Percentiles rank a stretch among this genome's conserved stretches.
Conservation (phyloP, 2,113 vertebrate species). For the Empidonax alnorum region DNA sequence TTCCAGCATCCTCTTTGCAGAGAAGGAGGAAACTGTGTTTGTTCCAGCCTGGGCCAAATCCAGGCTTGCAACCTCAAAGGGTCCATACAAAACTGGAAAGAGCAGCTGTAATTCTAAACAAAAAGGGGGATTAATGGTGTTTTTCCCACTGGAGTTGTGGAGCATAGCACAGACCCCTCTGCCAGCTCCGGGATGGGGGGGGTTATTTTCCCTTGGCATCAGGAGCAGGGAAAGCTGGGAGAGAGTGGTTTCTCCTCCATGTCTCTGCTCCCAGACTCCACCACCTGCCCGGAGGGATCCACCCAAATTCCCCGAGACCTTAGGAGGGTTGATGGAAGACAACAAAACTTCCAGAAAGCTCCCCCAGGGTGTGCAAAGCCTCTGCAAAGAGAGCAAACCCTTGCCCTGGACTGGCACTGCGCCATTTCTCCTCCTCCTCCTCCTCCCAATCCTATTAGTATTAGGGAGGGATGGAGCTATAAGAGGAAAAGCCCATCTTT, state of each 20-base stretch:
- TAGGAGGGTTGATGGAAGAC: fast-evolving
- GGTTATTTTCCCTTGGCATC: not conserved
- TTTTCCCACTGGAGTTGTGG: fast-evolving
- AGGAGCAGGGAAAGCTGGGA: not conserved
- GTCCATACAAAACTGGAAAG: not conserved
- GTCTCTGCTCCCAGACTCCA: not conserved
- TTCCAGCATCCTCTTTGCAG: not conserved
- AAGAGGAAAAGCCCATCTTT: constrained; percentile 58
- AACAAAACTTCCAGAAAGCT: not conserved
- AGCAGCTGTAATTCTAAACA: not conserved
- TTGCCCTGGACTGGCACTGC: fast-evolving
- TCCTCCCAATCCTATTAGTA: constrained; percentile 62
- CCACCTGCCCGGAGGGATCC: not conserved
- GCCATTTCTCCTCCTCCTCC: not conserved
- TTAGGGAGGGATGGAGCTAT: constrained; percentile 53
- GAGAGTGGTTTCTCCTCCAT: not conserved
- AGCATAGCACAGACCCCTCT: not conserved
- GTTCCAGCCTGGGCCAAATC: not conserved
- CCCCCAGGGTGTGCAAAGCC: not conserved
- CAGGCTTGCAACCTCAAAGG: not conserved
- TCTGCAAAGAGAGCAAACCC: not conserved
- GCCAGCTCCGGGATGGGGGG: fast-evolving
- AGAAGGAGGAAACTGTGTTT: not conserved
- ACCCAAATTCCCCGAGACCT: not conserved
- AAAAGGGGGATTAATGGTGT: not conserved